Conservation (phyloP, 1,140 invertebrate genomes). For the Bursaphelenchus mucronatus region DNA sequence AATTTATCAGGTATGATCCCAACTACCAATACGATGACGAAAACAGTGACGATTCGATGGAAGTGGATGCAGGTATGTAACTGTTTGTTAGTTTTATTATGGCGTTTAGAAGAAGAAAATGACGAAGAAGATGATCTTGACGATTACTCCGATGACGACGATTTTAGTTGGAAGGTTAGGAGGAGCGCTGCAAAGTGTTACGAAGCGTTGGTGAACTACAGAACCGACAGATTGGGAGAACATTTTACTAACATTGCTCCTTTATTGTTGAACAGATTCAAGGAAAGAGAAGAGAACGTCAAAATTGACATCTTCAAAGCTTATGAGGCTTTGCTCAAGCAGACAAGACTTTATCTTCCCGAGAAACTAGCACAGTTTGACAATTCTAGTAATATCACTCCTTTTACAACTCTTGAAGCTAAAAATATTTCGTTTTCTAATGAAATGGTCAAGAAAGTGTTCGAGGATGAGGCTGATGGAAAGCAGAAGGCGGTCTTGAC, state of each 20-base stretch:
- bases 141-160: constrained; percentile 75
- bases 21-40: constrained; percentile 58
- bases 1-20: constrained; percentile 49
- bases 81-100: constrained; percentile 10
- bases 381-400: constrained; percentile 13
- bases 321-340: constrained; percentile 83
- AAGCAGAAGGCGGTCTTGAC: constrained; percentile 31
- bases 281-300: constrained; percentile 95
- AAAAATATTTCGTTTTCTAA: constrained; percentile 9
- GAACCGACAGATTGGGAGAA: constrained; percentile 81
- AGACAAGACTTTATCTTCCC: constrained; percentile 64
- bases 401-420: constrained; percentile 1
- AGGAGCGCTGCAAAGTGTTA: constrained; percentile 92
- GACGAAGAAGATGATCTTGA: constrained; percentile 51
- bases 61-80: constrained; percentile 16
- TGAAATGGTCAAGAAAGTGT: constrained; percentile 20
- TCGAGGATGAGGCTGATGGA: constrained; percentile 23
- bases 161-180: constrained; percentile 96
- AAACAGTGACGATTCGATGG: constrained; percentile 41
- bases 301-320: constrained; percentile 95
- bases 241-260: constrained; percentile 71
- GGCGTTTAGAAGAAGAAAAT: constrained; percentile 66
- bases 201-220: constrained; percentile 78
- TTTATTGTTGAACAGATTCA: constrained; percentile 53
- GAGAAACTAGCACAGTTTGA: constrained; percentile 18